Conservation (phyloP, 1,140 invertebrate genomes). For the Samia ricini region DNA sequence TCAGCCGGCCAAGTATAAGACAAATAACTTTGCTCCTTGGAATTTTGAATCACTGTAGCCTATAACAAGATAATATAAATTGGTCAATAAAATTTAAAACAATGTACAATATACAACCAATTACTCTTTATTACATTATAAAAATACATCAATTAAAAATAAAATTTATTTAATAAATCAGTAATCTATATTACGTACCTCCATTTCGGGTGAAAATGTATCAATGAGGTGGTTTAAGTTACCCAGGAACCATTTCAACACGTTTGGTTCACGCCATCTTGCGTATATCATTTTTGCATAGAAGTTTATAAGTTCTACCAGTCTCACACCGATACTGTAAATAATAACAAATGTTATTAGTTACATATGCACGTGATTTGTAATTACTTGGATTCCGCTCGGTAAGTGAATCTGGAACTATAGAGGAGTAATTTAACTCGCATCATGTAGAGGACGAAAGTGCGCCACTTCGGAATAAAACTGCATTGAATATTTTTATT, state of each 20-base stretch:
- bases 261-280: conserved; percentile 33
- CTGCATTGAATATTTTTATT: no score
- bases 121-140: no score
- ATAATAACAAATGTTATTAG: neutral
- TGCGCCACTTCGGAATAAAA: no score
- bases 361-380: no score
- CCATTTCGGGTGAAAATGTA: neutral
- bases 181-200: neutral
- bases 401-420: no score
- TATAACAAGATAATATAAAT: neutral
- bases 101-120: no score
- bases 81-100: no score
- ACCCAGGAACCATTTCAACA: conserved; percentile 36
- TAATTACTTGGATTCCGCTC: no score
- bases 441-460: no score
- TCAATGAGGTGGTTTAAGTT: conserved; percentile 26
- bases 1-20: conserved; percentile 17
- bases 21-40: neutral
- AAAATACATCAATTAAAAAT: no score
- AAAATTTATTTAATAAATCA: no score
- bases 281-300: conserved; percentile 32
- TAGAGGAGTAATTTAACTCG: no score
- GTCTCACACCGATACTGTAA: neutral
- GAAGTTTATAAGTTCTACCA: conserved; percentile 27
- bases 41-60: neutral